Evolutionary conservation across 2,797 vertebrate genomes (phyloP).

Genomic region (Lagodon rhomboides): DNA sequence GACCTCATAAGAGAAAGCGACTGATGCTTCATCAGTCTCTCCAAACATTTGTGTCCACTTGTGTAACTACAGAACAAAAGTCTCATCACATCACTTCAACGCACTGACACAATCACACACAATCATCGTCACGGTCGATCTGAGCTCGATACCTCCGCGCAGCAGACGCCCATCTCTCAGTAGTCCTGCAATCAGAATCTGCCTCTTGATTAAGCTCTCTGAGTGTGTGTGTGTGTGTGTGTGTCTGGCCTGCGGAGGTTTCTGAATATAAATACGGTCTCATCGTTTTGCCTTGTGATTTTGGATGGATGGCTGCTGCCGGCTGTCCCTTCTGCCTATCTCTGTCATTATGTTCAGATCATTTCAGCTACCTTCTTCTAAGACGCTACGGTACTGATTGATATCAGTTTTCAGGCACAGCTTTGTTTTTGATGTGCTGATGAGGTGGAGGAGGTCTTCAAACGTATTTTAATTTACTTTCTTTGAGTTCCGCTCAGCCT

Average conservation of each 20-base stretch:
- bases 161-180: conserved; percentile 19
- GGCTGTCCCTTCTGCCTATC: conserved; percentile 36
- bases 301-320: conserved; percentile 44
- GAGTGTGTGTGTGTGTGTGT: background rate
- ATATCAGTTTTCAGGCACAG: conserved; percentile 13
- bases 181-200: conserved; percentile 59
- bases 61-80: conserved; percentile 30
- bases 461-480: conserved; percentile 19
- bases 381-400: conserved; percentile 20
- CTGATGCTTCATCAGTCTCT: conserved; percentile 16
- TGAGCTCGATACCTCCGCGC: conserved; percentile 9
- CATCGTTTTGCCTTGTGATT: conserved; percentile 49
- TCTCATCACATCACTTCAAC: conserved; percentile 37
- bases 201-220: conserved; percentile 54
- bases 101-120: conserved; percentile 16
- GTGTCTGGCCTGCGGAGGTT: conserved; percentile 21
- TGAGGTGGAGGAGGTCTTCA: conserved; percentile 12
- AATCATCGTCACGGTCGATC: conserved; percentile 32
- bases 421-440: conserved; percentile 30
- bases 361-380: conserved; percentile 42
- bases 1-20: conserved; percentile 2
- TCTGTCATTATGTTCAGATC: conserved; percentile 48
- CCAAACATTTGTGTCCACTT: conserved; percentile 40
- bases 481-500: conserved; percentile 6
- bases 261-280: conserved; percentile 51